Evolutionary conservation across 2,113 vertebrate genomes (phyloP), one percentile per base, ranked within the genome.

Genomic region (Tonatia bakeri): DNA sequence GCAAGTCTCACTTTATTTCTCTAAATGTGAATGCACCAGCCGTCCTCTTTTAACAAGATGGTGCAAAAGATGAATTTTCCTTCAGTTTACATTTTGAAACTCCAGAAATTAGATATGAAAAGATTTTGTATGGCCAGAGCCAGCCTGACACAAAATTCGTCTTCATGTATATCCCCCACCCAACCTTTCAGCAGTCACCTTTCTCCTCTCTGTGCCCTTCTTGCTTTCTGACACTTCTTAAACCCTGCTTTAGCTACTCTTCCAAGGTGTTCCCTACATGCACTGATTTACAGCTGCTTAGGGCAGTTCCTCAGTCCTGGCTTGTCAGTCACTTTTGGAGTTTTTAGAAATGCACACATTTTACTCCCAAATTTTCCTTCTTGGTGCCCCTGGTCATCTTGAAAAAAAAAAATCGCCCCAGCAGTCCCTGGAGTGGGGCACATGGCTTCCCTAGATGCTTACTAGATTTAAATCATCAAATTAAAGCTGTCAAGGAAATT

Each of bases 401-500:
- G 33, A 83, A n/a, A 26, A 33, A 80, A 65, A 38, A 54, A 59
- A 69, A 59, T 19, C 26, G 33, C 1, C 80, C 56, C 36, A 28
- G 17, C 45, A 72, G 36, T 38, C 40, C n/a, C 10, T 0, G 13
- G 47, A 47, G 45, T 61, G 11, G 12, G 43, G 5, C 65, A 52
- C 52, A 54, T 91, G 67, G 40, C 50, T 91, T 95, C 50, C 70
- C 54, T 64, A 91, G 77, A 86, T 92, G 45, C 79, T 94, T 43
- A 50, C 24, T 85, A 82, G 50, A 92, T 88, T 97, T 83, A 93
- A 96, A 84, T 17, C 69, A 85, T 40, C 65, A 84, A 84, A 69
- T 96, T 89, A 90, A 94, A 96, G 54, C 56, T 67, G 54, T 79
- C 87, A 89, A 75, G 83, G 80, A 94, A 89, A 96, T 94, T 80